Conservation (phyloP, 2,797 vertebrate genomes). For the Gambelia wislizenii region DNA sequence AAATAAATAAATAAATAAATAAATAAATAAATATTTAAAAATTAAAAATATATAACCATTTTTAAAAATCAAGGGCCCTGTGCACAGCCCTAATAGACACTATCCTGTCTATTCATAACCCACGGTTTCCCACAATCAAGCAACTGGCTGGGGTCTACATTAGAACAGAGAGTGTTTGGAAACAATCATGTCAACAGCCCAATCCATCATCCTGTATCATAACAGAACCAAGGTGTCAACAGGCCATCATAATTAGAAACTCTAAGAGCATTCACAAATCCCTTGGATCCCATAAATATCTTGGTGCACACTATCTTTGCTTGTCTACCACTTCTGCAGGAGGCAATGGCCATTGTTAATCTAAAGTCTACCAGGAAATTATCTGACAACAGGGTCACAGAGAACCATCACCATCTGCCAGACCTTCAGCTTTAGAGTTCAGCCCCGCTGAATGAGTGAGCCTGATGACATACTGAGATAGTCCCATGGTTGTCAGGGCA, state of each 20-base stretch:
- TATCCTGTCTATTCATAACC: background rate
- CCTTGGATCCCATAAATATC: background rate
- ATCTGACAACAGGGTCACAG: background rate
- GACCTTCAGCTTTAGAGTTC: background rate
- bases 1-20: no score
- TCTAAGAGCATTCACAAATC: background rate
- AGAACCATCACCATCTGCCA: background rate
- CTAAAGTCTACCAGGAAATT: background rate
- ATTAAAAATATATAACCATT: no score
- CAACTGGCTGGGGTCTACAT: background rate
- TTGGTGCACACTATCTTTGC: background rate
- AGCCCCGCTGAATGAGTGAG: background rate
- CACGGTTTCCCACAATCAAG: background rate
- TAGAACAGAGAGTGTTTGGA: no score
- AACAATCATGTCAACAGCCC: background rate
- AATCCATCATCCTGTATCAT: background rate
- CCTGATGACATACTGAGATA: no score
- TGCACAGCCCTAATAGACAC: no score
- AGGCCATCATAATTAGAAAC: background rate
- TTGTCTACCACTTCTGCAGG: background rate
- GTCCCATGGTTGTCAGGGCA: no score
- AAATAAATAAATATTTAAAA: no score
- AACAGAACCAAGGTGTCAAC: background rate
- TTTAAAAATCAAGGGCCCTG: no score
- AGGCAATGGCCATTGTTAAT: background rate